Evolutionary conservation across 1,140 invertebrate species (phyloP).

Genomic region (Panagrolaimus sp.): DNA sequence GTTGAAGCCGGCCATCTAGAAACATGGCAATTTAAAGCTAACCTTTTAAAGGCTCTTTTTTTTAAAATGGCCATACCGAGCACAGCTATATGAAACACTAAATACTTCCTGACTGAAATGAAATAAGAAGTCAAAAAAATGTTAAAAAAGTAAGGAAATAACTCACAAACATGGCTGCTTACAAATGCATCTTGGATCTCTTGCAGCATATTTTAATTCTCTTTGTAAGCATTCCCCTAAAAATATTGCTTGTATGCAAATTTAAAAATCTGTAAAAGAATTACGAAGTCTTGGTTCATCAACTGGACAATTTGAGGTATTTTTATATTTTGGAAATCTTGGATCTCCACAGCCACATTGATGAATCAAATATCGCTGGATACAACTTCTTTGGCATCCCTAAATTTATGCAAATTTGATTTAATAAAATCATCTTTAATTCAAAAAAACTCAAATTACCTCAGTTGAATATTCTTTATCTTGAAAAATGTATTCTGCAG

Average conservation of each 20-base stretch:
- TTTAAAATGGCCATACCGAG: conserved; percentile 23
- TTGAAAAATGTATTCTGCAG: conserved; percentile 51
- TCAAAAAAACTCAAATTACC: conserved; percentile 31
- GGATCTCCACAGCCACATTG: conserved; percentile 57
- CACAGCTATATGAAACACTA: conserved; percentile 54
- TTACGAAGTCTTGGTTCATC: conserved; percentile 50
- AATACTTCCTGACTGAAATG: conserved; percentile 52
- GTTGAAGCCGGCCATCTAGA: conserved; percentile 44
- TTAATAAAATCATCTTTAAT: too few relatives aligned
- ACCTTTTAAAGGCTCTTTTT: background rate
- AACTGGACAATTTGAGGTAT: conserved; percentile 54
- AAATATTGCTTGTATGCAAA: conserved; percentile 15
- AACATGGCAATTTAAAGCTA: background rate
- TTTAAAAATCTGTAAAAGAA: background rate
- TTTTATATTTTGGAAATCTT: conserved; percentile 49
- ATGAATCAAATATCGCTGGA: conserved; percentile 49
- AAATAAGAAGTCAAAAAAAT: background rate
- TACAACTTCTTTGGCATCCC: conserved; percentile 56
- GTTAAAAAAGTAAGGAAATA: too few relatives aligned
- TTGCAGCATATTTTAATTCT: conserved; percentile 45
- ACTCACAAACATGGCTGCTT: conserved; percentile 52
- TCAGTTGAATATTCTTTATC: conserved; percentile 58
- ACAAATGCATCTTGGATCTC: conserved; percentile 42
- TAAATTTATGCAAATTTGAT: too few relatives aligned
- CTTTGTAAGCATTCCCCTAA: conserved; percentile 49